Base-by-base conservation (phyloP, 2,888 invertebrate genomes). In the Andricus quercusramuli region DNA sequence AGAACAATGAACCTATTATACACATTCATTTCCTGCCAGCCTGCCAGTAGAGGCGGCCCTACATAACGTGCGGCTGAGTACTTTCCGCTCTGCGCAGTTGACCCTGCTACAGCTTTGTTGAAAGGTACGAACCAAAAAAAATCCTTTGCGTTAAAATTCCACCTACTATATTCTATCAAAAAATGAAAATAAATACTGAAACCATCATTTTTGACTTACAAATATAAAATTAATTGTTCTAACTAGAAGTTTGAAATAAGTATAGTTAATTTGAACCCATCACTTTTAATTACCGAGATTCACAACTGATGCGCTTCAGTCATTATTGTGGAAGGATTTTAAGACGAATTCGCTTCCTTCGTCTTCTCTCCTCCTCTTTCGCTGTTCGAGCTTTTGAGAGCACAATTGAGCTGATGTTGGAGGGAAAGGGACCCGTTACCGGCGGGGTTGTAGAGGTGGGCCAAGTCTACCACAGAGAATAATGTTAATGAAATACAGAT, bases 401-500 rank as follows among this genome's bases (percentile, higher is more conserved):
- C 84, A 88, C 88, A 89, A 89, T 89, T 87, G 89, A 85, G 86
- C 29, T 32, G 70, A 70, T 29, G 70, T 2, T 51, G 81, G 76
- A 80, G 77, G 84, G 79, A 79, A 79, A 80, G 66, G 81, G 83
- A 64, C 74, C 83, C 83, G 77, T 70, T 70, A 78, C 79, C 79
- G 79, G 79, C 78, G 79, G 82, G 79, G 81, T 80, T 77, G 83
- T 78, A 79, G 82, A 77, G 82, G 82, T 83, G 85, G 82, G 84
- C 85, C 85, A 86, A 89, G 88, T 90, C 90, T 89, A 84, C 89
- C 87, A 86, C 89, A 85, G 91, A 92, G 92, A 92, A 92, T 92
- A 92, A 92, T 92, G 92, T 91, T 92, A 92, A 92, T 92, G 92
- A 92, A 92, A 92, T 92, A 92, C 91, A 91, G 92, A 92, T 92